Evolutionary conservation across 2,888 invertebrate species (phyloP).

Genomic region (Scelioninae gen. 2): DNA sequence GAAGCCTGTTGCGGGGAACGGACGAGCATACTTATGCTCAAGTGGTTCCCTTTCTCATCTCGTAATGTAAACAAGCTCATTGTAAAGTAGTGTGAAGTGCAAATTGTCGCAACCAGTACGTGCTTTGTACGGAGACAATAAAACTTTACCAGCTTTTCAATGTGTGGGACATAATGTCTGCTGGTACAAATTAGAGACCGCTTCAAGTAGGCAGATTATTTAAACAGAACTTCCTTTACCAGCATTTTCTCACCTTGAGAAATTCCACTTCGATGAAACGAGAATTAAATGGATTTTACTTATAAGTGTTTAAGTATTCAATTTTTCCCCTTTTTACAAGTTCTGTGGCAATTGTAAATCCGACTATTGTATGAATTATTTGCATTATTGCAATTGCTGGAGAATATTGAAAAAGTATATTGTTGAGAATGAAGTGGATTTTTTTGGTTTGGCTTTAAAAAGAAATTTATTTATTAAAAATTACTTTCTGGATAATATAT

Average conservation of each 20-base stretch:
- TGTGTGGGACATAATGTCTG: slow-evolving; percentile 16
- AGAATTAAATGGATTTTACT: slow-evolving; percentile 8
- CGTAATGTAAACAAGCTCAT: slow-evolving; percentile 30
- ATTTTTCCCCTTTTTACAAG: too few relatives aligned
- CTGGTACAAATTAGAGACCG: slow-evolving; percentile 42
- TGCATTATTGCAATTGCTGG: too few relatives aligned
- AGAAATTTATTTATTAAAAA: too few relatives aligned
- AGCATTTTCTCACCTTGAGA: slow-evolving; percentile 24
- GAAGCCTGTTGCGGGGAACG: slow-evolving; percentile 22
- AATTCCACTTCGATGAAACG: neutral
- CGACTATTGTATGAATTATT: too few relatives aligned
- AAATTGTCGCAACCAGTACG: slow-evolving; percentile 42
- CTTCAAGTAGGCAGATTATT: slow-evolving; percentile 30
- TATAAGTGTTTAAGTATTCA: neutral
- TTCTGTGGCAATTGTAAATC: too few relatives aligned
- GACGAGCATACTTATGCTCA: slow-evolving; percentile 17
- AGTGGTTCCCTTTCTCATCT: slow-evolving; percentile 35
- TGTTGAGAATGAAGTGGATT: too few relatives aligned
- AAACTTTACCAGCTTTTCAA: slow-evolving; percentile 22
- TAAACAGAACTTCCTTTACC: neutral
- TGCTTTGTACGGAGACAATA: slow-evolving; percentile 44
- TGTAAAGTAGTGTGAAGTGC: slow-evolving; percentile 44
- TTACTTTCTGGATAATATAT: too few relatives aligned
- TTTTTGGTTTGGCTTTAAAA: too few relatives aligned
- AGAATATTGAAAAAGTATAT: too few relatives aligned